Conservation (phyloP, 2,113 vertebrate species). For the Oreochromis aureus region DNA sequence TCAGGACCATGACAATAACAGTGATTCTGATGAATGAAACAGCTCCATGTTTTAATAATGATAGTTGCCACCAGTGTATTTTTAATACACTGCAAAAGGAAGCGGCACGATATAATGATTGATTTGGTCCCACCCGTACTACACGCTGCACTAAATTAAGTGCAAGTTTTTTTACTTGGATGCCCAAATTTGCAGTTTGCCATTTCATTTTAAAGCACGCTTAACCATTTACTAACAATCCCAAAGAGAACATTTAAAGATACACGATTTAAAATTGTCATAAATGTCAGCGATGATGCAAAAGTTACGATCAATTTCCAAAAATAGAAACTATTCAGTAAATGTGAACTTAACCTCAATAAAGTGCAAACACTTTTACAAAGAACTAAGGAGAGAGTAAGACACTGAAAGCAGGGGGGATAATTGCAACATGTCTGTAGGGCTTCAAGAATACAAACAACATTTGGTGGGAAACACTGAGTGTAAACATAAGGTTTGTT, state of each 20-base stretch:
- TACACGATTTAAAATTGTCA: accelerated
- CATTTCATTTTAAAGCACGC: not conserved
- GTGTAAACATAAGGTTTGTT: not conserved
- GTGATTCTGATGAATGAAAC: not conserved
- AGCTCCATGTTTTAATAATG: not conserved
- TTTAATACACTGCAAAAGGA: not conserved
- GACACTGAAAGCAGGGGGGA: too few relatives aligned
- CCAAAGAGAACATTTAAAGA: not conserved
- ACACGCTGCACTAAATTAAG: not conserved
- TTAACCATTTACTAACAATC: not conserved
- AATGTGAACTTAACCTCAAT: not conserved
- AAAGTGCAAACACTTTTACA: not conserved
- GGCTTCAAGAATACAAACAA: not conserved
- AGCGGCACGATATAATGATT: accelerated
- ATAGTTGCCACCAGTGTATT: not conserved
- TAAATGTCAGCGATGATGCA: not conserved
- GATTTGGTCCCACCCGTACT: not conserved
- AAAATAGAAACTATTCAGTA: not conserved
- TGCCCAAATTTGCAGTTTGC: not conserved
- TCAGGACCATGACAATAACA: not conserved
- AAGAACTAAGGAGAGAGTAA: not conserved
- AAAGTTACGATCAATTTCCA: not conserved
- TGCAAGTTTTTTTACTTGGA: not conserved
- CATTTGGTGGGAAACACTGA: not conserved
- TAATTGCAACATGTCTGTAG: not conserved